A percentile compares a stretch with the other conserved stretches of the same genome.
These are phyloP conservation scores for Scrobipalpa atriplicella DNA, from an alignment of 2,888 invertebrate species.

Conservation along the genomic window DNA sequence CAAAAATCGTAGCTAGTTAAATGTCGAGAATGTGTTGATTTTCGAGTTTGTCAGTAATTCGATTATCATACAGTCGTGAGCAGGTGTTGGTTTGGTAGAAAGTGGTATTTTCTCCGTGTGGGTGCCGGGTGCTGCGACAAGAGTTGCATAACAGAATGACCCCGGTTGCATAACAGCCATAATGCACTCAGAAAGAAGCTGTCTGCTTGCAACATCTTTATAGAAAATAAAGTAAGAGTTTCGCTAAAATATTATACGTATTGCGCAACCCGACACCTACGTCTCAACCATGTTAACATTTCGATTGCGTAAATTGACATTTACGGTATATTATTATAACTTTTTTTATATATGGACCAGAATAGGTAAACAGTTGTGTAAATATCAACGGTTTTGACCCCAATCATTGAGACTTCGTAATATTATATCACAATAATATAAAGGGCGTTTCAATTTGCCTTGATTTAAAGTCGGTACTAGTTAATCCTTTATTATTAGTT, in stretches of 20 bases:
- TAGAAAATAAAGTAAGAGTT: slow-evolving; percentile 70
- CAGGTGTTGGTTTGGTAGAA: slow-evolving; percentile 67
- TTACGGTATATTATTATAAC: slow-evolving; percentile 34
- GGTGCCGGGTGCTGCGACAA: slow-evolving; percentile 48
- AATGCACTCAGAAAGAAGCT: slow-evolving; percentile 60
- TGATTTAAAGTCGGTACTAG: background rate
- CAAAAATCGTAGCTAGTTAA: slow-evolving; percentile 25
- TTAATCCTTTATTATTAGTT: background rate
- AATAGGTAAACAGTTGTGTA: slow-evolving; percentile 6
- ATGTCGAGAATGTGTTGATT: slow-evolving; percentile 39
- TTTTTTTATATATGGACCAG: background rate
- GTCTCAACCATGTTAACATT: slow-evolving; percentile 49
- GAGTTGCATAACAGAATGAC: slow-evolving; percentile 60
- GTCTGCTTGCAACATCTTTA: slow-evolving; percentile 65
- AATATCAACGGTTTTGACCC: background rate
- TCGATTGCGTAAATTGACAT: slow-evolving; percentile 65
- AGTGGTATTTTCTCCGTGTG: slow-evolving; percentile 65
- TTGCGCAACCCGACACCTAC: slow-evolving; percentile 64
- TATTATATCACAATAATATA: background rate
- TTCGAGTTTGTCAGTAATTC: slow-evolving; percentile 45
- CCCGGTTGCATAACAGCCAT: slow-evolving; percentile 60
- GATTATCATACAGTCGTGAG: slow-evolving; percentile 50
- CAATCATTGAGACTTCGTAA: slow-evolving; percentile 1
- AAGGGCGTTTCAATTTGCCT: background rate
- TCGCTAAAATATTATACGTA: slow-evolving; percentile 58